Conservation (phyloP, 2,888 invertebrate genomes). For the Tuberolachnus salignus region DNA sequence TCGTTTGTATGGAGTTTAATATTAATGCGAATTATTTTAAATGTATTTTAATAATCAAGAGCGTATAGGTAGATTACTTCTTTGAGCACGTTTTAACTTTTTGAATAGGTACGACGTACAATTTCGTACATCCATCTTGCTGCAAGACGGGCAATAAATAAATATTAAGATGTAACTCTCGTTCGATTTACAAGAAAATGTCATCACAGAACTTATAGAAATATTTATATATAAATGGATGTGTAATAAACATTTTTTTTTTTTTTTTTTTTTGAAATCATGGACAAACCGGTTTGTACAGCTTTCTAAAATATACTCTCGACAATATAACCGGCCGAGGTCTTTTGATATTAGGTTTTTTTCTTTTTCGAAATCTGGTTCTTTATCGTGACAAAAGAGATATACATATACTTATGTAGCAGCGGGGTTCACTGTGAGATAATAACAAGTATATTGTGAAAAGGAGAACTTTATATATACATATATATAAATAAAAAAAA, state of each 20-base stretch:
- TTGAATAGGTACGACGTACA: too few species aligned
- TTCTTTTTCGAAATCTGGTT: conserved; percentile 1
- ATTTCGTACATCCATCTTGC: too few species aligned
- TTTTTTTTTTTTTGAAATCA: conserved; percentile 34
- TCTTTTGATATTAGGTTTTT: background rate
- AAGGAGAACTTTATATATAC: conserved; percentile 16
- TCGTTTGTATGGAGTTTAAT: too few species aligned
- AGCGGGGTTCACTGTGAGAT: background rate
- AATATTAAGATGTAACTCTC: too few species aligned
- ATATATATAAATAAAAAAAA: too few species aligned
- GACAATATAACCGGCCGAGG: background rate
- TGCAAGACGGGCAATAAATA: too few species aligned
- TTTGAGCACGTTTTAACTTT: too few species aligned
- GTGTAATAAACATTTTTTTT: conserved; percentile 5
- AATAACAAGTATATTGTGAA: conserved; percentile 17
- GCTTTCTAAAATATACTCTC: conserved; percentile 7
- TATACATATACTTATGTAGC: background rate
- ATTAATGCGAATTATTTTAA: too few species aligned
- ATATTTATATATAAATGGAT: background rate
- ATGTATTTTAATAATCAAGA: too few species aligned
- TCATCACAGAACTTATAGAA: too few species aligned
- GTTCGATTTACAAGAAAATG: too few species aligned
- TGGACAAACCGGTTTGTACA: conserved; percentile 25
- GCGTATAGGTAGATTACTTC: too few species aligned
- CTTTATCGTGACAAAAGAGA: conserved; percentile 9